phyloP scores from a whole-genome alignment of 2,113 vertebrate genomes.

The Leuciscus idus region DNA sequence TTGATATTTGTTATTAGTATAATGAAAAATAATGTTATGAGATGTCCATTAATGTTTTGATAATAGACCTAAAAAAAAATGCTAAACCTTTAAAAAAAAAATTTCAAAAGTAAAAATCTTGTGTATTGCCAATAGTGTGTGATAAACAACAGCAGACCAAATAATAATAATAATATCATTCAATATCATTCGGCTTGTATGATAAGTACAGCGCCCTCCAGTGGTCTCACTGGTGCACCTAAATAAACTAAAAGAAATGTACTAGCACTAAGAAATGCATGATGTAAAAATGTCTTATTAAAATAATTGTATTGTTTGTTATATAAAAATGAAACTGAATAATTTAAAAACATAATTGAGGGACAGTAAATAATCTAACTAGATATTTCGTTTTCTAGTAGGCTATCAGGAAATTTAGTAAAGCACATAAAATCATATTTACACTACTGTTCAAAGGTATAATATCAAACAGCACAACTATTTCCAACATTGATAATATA shows the following conservation, averaged over 20 bases:
- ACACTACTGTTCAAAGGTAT: background rate
- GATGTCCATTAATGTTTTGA: background rate
- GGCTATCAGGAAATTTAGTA: background rate
- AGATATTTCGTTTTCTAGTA: background rate
- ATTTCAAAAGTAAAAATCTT: background rate
- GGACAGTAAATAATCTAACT: background rate
- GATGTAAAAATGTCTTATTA: background rate
- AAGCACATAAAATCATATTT: background rate
- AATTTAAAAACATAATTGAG: background rate
- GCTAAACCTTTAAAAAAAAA: background rate
- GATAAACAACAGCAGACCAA: background rate
- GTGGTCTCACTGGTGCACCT: slow-evolving; percentile 28
- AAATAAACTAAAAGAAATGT: background rate
- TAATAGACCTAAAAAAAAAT: background rate
- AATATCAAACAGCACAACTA: too few relatives aligned
- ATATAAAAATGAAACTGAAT: background rate
- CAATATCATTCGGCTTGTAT: background rate
- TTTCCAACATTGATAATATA: too few relatives aligned
- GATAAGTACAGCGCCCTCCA: slow-evolving; percentile 35
- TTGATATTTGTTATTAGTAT: background rate
- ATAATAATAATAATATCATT: background rate
- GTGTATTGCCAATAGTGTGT: background rate
- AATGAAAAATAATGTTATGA: background rate
- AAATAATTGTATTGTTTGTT: background rate
- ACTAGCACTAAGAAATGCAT: background rate